phyloP scores from a whole-genome alignment of 1,140 invertebrate species.

The Rhopalosiphum padi region DNA sequence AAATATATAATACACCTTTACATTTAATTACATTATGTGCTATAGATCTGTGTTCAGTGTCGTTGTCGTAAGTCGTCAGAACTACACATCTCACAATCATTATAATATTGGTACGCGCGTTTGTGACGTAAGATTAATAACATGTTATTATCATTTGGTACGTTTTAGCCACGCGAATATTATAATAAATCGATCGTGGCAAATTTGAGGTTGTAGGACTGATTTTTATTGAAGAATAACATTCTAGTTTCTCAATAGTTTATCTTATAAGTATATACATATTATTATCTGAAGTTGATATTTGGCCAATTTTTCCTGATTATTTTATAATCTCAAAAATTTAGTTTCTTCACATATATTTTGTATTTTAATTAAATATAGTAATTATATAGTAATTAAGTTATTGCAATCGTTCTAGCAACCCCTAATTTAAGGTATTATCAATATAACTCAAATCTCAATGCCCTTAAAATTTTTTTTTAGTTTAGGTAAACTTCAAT shows the following conservation, averaged over 20 bases:
- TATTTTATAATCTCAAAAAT: neutral
- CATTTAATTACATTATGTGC: neutral
- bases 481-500: neutral
- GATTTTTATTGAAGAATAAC: neutral
- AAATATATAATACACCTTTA: no score
- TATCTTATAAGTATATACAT: neutral
- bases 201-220: neutral
- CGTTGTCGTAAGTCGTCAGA: neutral
- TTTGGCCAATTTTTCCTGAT: neutral
- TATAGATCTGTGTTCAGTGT: neutral
- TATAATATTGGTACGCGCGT: neutral
- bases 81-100: neutral
- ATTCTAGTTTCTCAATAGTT: conserved; percentile 6
- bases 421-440: neutral
- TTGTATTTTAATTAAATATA: neutral
- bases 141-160: neutral
- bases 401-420: neutral
- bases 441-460: neutral
- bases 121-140: conserved; percentile 15
- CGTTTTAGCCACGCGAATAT: neutral
- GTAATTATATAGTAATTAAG: no score
- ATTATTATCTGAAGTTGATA: neutral
- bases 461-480: neutral
- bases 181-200: neutral
- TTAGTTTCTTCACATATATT: neutral